phyloP scores from a whole-genome alignment of 2,113 vertebrate genomes.

The Scatophagus argus region DNA sequence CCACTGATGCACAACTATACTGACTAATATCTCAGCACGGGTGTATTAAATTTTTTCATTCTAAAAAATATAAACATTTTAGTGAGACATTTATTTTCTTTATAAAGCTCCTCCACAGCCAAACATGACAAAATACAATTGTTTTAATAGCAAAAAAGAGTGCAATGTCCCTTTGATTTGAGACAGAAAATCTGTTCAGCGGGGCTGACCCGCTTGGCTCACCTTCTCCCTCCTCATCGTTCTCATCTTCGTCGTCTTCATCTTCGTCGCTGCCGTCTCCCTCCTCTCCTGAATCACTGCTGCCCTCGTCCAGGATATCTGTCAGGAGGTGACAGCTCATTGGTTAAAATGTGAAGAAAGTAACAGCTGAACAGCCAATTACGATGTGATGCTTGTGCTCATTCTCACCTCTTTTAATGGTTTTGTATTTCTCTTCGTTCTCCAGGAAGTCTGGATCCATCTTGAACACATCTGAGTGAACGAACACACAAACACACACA shows the following conservation, averaged over 20 bases:
- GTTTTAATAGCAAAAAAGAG: not conserved
- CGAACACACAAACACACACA: conserved; percentile 22
- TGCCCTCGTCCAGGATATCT: conserved; percentile 98
- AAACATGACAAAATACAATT: too few relatives aligned
- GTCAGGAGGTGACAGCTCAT: conserved; percentile 1
- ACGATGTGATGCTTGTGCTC: not conserved
- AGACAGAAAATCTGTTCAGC: too few relatives aligned
- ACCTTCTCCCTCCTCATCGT: conserved; percentile 83
- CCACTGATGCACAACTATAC: too few relatives aligned
- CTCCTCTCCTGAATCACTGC: conserved; percentile 92
- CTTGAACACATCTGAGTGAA: conserved; percentile 93
- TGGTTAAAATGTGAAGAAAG: conserved; percentile 17
- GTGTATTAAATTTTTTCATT: too few relatives aligned
- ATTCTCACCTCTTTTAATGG: conserved; percentile 91
- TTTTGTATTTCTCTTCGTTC: conserved; percentile 98
- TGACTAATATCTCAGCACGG: too few relatives aligned
- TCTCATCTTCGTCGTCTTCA: conserved; percentile 87
- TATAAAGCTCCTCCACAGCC: too few relatives aligned
- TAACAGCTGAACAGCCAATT: conserved; percentile 2
- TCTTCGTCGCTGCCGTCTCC: conserved; percentile 91
- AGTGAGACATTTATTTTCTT: too few relatives aligned
- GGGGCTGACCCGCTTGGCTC: not conserved
- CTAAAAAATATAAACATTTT: too few relatives aligned
- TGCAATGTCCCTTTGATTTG: not conserved
- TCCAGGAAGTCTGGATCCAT: conserved; percentile 96